Evolutionary conservation across 2,113 vertebrate species (phyloP), one percentile per base, ranked within the genome.

Genomic region (Bos javanicus): DNA sequence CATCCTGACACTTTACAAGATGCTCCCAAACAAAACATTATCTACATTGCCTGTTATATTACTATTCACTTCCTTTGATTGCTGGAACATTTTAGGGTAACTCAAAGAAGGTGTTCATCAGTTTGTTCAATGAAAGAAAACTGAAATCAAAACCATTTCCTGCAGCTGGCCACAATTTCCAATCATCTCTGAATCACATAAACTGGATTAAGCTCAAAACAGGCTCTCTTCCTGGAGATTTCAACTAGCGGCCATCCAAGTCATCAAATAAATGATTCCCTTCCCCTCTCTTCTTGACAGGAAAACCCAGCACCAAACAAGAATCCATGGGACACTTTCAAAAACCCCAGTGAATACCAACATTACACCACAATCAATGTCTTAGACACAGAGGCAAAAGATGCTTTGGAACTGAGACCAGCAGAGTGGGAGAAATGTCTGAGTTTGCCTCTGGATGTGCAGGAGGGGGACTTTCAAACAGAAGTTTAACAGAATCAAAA

Each of bases 401-500:
- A 99, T 97, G 98, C 99, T 98, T 99, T 99, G 99, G 99, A 99
- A 99, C 99, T 99, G 99, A 99, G 99, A 98, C 99, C 99, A 81
- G 99, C 99, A 15, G 99, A 99, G 98, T 99, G 99, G 99, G 99
- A 99, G 98, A 99, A 99, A 98, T 99, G 99, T 99, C 99, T 99
- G 98, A 99, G 99, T 98, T 99, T 99, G 98, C 99, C 99, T 98
- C 99, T 99, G 99, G 99, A 99, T 2, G 99, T 99, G 98, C 99
- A 99, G 98, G 99, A 99, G 98, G 99, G 99, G 97, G 99, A 99
- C 99, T 99, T 99, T 99, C 99, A 99, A 99, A 99, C 99, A 50
- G 99, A 99, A 98, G 99, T 99, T 99, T 99, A 99, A 99, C 98
- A 97, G 97, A 98, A 96, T 88, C 36, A 88, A 96, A 97, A 95